Evolutionary conservation across 2,113 vertebrate genomes (phyloP), one percentile per base, ranked within the genome.

Genomic region (Coptodon rendalli): DNA sequence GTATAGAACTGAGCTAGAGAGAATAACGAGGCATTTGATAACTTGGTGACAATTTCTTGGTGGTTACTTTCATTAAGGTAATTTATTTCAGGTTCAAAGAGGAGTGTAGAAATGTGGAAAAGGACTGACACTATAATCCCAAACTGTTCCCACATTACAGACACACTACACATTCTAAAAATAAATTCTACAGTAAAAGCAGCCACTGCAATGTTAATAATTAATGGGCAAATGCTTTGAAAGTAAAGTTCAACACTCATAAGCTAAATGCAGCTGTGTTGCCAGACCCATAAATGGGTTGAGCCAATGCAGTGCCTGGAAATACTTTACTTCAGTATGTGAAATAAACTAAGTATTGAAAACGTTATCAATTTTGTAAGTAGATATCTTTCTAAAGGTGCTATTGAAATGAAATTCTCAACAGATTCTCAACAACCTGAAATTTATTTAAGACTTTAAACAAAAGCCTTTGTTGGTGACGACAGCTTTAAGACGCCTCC

Each of bases 281-380:
- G 43, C 71, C 24, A 29, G 17, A 76, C 9, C 40, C 14, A 48
- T 76, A 76, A 76, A 48, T 29, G 40, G 68, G 1, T 27, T 45
- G 68, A 73, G 40, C 22, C 38, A 73, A 17, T 29, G 38, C 5
- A 17, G 22, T 16, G 71, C 24, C 71, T 2, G 43, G 14, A 76
- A 48, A 48, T 48, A 29, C 0, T 43, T 27, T 27, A 73, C 0
- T 43, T 43, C 66, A 45, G 29, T 34, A 34, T 34, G 31, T 66
- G 9, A 19, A 63, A 0, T 34, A 61, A 63, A 61, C 0, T 6
- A 66, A 3, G 61, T 66, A 66, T 38, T 38, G 19, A 38, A 66
- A 10, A 38, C 10, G 1, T 38, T 34, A 3, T 34, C 61, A n/a
- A 8, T 38, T 66, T 66, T 66, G 22, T 38, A 66, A 38, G 31